Conservation (phyloP, 1,140 invertebrate species). For the Psilanteris sp. region DNA sequence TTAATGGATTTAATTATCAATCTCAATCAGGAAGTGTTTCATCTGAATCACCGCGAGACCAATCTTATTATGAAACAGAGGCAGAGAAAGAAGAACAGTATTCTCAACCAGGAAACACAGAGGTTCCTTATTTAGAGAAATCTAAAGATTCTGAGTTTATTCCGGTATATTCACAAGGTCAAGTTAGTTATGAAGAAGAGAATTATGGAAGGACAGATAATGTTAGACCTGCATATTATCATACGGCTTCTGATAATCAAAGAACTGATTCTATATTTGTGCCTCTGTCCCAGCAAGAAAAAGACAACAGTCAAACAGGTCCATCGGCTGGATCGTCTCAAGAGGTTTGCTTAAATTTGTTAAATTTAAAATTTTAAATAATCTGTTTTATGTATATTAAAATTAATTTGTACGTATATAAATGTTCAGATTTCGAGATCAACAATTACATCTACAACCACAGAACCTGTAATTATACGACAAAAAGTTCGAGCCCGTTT, state of each 20-base stretch:
- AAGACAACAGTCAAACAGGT: constrained; percentile 63
- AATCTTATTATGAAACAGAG: constrained; percentile 64
- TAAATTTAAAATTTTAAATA: too few relatives aligned
- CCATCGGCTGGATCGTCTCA: constrained; percentile 32
- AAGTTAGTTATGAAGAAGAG: constrained; percentile 36
- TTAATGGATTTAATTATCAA: constrained; percentile 75
- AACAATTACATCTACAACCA: constrained; percentile 67
- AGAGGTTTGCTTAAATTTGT: too few relatives aligned
- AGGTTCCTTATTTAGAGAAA: constrained; percentile 53
- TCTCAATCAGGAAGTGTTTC: constrained; percentile 43
- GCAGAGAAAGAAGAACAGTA: constrained; percentile 64
- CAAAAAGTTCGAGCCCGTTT: constrained; percentile 71
- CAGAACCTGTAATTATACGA: constrained; percentile 67
- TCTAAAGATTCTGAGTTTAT: constrained; percentile 55
- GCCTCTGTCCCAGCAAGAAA: constrained; percentile 62
- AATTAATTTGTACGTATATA: too few relatives aligned
- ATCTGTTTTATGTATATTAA: too few relatives aligned
- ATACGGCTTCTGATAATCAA: constrained; percentile 30
- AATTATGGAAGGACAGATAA: constrained; percentile 40
- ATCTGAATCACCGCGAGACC: constrained; percentile 52
- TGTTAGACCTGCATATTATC: constrained; percentile 25
- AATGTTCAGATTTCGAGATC: constrained; percentile 20
- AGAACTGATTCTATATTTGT: constrained; percentile 59
- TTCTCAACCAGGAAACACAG: constrained; percentile 55
- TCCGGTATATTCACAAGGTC: constrained; percentile 29